Percentiles rank a stretch among this genome's conserved stretches.
These are phyloP conservation scores for Sthenelais limicola DNA, from an alignment of 2,888 invertebrate genomes.

Conservation along the genomic window DNA sequence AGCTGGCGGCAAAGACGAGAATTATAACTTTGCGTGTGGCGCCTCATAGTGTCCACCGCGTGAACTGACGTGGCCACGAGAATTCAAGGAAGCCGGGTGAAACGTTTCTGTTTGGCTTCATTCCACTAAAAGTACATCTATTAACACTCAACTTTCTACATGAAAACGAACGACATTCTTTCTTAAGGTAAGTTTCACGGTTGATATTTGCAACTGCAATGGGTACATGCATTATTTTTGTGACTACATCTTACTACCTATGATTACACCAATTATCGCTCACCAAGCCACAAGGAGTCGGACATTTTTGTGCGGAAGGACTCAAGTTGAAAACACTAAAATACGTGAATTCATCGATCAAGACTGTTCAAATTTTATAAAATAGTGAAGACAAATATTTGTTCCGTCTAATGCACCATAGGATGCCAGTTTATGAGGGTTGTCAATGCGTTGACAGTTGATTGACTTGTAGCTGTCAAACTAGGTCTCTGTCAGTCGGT, in stretches of 20 bases:
- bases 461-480: constrained; percentile 17
- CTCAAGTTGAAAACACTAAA: constrained; percentile 6
- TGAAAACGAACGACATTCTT: constrained; percentile 7
- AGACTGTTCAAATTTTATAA: no score
- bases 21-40: no score
- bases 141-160: constrained; percentile 10
- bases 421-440: background rate
- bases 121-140: constrained; percentile 25
- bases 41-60: constrained; percentile 12
- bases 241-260: constrained; percentile 13
- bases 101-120: constrained; percentile 19
- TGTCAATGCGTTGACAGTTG: constrained; percentile 1
- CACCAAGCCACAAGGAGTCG: constrained; percentile 30
- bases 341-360: background rate
- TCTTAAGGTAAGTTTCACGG: constrained; percentile 23
- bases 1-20: no score
- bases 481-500: background rate
- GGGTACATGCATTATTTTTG: background rate
- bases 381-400: background rate
- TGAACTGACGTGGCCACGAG: constrained; percentile 38
- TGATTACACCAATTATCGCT: constrained; percentile 8
- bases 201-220: background rate
- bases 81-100: constrained; percentile 31
- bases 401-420: background rate
- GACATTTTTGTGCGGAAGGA: background rate